Base-by-base conservation (phyloP, 2,797 vertebrate genomes). In the Anolis apletophallus region DNA sequence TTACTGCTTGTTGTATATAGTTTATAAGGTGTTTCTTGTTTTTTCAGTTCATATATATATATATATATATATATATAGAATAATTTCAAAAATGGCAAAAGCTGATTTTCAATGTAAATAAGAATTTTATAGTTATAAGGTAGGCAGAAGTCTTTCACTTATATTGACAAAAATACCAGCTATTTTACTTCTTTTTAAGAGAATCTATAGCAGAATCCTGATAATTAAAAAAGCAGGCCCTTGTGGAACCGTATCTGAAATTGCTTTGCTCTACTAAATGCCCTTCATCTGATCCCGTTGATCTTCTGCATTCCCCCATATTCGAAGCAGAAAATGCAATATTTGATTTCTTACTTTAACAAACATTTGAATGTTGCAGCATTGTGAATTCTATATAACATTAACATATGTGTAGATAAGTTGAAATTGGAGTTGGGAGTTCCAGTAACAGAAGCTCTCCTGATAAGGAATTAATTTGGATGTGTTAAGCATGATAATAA, bases 391-490 rank as follows among this genome's bases (percentile, higher is more conserved):
- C 8, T 86, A 21, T 74, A 57, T 84, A 71, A 59, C 29, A 23
- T 21, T 67, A 73, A 84, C 90, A 64, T 71, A 88, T 88, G 21
- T 87, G 23, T 91, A 13, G 5, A 32, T 92, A 80, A 88, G 32
- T 74, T 86, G 91, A 81, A 55, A 79, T 89, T 92, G 59, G 81
- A 68, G 84, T 91, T 61, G 54, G 78, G 59, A 67, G 61, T 85
- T 88, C 91, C 83, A 91, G 16, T 17, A 75, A 55, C 29, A 75
- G 36, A 83, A 72, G 68, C 68, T 89, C 76, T 76, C 52, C 26
- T 89, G 52, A 26, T 52, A 83, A 85, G 59, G 88, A 86, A 73
- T 85, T 90, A 81, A 40, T 84, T 85, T 88, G 40, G 76, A 89
- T 29, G 59, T 82, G 61, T 64, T n/a, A 81, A 26, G 17, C 59